Conservation (phyloP, 1,140 invertebrate genomes). For the Hyphantria cunea region DNA sequence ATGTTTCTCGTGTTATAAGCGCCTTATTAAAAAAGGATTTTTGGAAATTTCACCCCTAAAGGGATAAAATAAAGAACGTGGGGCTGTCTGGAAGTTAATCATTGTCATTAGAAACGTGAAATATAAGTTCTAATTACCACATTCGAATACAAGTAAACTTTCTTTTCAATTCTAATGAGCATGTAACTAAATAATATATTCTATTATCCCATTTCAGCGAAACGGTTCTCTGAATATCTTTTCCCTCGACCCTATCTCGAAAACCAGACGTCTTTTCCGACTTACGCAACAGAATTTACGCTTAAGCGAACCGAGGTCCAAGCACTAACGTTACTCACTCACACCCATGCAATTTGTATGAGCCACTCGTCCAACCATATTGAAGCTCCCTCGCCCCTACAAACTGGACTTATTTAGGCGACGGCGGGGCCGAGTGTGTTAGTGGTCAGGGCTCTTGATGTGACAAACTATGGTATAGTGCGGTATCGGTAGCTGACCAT, state of each 20-base stretch:
- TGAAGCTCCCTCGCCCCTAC: slow-evolving; percentile 44
- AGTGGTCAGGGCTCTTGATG: slow-evolving; percentile 73
- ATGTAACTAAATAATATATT: slow-evolving; percentile 24
- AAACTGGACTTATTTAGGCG: slow-evolving; percentile 42
- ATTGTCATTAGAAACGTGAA: no score
- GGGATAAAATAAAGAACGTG: no score
- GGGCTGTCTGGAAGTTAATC: no score
- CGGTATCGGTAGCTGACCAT: slow-evolving; percentile 65
- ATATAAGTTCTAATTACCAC: no score
- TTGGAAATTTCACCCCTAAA: no score
- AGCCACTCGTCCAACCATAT: slow-evolving; percentile 44
- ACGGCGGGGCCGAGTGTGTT: slow-evolving; percentile 52
- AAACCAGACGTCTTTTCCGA: slow-evolving; percentile 74
- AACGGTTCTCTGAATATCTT: slow-evolving; percentile 57
- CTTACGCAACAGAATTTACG: slow-evolving; percentile 80
- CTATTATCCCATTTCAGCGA: slow-evolving; percentile 18
- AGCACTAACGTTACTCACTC: slow-evolving; percentile 72
- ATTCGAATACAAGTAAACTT: no score
- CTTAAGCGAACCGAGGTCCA: slow-evolving; percentile 75
- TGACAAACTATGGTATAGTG: slow-evolving; percentile 77
- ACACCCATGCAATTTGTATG: slow-evolving; percentile 73
- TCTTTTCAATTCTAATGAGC: slow-evolving; percentile 5
- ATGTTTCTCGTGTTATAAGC: no score
- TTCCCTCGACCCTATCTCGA: slow-evolving; percentile 63
- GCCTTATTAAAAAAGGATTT: no score